These are phyloP conservation scores for Hestina assimilis DNA, from an alignment of 1,140 invertebrate species.

Conservation along the genomic window DNA sequence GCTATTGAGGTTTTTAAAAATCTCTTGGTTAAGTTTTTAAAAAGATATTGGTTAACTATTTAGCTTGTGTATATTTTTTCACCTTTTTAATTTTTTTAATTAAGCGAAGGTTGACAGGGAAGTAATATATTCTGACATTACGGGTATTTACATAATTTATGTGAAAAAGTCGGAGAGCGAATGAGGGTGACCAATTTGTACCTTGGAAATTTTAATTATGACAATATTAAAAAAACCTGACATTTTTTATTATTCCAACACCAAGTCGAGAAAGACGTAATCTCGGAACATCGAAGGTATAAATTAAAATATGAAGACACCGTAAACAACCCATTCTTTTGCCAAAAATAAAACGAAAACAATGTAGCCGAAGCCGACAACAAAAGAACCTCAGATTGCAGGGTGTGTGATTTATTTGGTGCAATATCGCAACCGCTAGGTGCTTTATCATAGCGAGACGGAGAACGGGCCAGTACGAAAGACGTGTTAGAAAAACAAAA, in stretches of 20 bases:
- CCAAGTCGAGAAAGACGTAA: not conserved
- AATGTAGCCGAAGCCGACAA: slow-evolving; percentile 28
- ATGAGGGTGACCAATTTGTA: too few species aligned
- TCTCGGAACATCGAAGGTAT: not conserved
- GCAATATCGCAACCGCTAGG: slow-evolving; percentile 28
- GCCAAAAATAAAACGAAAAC: slow-evolving; percentile 27
- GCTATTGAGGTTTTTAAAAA: too few species aligned
- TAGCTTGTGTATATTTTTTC: too few species aligned
- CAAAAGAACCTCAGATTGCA: slow-evolving; percentile 32
- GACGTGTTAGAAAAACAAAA: slow-evolving; percentile 29
- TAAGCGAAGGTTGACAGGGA: too few species aligned
- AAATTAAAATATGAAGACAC: slow-evolving; percentile 16
- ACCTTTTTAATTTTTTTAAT: too few species aligned
- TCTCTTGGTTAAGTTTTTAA: too few species aligned
- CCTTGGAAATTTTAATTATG: too few species aligned
- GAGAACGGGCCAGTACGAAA: slow-evolving; percentile 5
- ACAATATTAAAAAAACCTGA: not conserved
- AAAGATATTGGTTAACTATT: too few species aligned
- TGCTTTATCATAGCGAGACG: slow-evolving; percentile 29
- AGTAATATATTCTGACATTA: too few species aligned
- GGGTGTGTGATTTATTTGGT: slow-evolving; percentile 34
- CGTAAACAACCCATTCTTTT: slow-evolving; percentile 18
- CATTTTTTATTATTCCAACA: not conserved
- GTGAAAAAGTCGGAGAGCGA: too few species aligned
- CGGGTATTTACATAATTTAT: too few species aligned